Evolutionary conservation across 2,888 invertebrate species (phyloP).

Genomic region (Troides aeacus): DNA sequence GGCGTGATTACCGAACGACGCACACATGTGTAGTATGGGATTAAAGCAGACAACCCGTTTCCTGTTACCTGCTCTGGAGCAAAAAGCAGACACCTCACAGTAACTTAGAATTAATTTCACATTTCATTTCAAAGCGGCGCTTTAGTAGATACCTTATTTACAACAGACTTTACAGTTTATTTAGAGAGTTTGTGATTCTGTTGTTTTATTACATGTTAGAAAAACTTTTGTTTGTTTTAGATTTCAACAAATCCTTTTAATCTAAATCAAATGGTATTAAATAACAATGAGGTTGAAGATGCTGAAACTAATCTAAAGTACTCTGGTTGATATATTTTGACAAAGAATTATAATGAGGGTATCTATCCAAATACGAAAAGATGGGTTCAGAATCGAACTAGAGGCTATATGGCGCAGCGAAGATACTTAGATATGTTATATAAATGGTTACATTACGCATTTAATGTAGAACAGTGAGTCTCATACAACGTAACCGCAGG

Average conservation of each 20-base stretch:
- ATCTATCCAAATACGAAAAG: too few relatives aligned
- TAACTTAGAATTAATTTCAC: conserved; percentile 74
- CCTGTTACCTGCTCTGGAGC: conserved; percentile 74
- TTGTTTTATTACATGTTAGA: not conserved
- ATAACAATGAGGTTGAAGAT: too few relatives aligned
- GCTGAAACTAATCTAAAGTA: too few relatives aligned
- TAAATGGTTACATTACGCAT: not conserved
- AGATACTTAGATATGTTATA: not conserved
- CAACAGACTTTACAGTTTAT: not conserved
- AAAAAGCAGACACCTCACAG: conserved; percentile 64
- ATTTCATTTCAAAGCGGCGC: conserved; percentile 54
- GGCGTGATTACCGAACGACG: conserved; percentile 58
- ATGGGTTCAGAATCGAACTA: too few relatives aligned
- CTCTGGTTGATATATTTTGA: too few relatives aligned
- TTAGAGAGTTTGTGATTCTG: not conserved
- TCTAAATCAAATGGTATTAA: too few relatives aligned
- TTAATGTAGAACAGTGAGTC: not conserved
- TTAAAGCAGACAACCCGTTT: conserved; percentile 77
- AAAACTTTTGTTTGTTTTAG: too few relatives aligned
- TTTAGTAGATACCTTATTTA: conserved; percentile 8
- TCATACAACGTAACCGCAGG: not conserved
- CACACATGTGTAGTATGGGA: conserved; percentile 54
- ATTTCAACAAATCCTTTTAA: too few relatives aligned
- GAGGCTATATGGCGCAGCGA: too few relatives aligned
- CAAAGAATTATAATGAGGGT: too few relatives aligned